phyloP scores from a whole-genome alignment of 1,140 invertebrate genomes.

The Amphibalanus amphitrite region DNA sequence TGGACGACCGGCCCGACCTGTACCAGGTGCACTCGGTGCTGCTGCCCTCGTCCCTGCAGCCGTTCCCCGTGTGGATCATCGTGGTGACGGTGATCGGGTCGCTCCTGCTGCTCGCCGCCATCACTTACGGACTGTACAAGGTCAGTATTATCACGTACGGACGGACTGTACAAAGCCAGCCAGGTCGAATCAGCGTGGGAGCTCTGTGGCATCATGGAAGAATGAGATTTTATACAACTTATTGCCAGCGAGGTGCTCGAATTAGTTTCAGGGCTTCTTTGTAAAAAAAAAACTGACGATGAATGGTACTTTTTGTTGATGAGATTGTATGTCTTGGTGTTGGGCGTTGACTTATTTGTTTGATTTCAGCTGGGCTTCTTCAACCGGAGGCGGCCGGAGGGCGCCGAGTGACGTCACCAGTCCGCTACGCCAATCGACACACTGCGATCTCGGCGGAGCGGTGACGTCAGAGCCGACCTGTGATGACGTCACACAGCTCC shows the following conservation, averaged over 20 bases:
- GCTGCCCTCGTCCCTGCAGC: not conserved
- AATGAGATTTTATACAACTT: too few species aligned
- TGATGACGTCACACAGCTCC: not conserved
- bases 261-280: too few species aligned
- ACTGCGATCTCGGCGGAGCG: not conserved
- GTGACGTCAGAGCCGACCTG: not conserved
- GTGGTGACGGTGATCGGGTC: not conserved
- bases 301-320: too few species aligned
- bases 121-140: not conserved
- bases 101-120: conserved; percentile 2
- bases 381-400: not conserved
- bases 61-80: conserved; percentile 2
- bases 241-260: too few species aligned
- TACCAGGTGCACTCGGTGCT: not conserved
- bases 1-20: not conserved
- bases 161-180: too few species aligned
- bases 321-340: too few species aligned
- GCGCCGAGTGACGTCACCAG: not conserved
- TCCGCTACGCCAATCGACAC: not conserved
- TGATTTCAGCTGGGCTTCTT: not conserved
- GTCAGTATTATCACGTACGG: too few species aligned
- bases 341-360: too few species aligned
- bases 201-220: too few species aligned
- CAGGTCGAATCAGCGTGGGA: too few species aligned
- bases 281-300: too few species aligned